Percentiles rank a stretch among this genome's conserved stretches.
Evolutionary conservation across 2,113 vertebrate genomes (phyloP).

Genomic region (Chinchilla lanigera): DNA sequence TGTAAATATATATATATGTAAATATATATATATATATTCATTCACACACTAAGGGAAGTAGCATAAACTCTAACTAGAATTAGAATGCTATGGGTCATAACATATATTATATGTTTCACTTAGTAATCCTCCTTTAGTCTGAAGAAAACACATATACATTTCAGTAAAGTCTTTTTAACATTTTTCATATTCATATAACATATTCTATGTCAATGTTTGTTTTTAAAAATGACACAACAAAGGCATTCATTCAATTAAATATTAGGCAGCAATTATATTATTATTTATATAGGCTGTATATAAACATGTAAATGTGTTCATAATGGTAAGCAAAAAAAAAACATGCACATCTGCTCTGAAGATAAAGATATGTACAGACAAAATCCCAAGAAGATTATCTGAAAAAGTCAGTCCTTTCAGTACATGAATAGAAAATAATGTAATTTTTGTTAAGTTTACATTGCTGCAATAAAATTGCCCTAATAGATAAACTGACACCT

Average conservation of each 20-base stretch:
- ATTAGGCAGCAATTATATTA: not conserved
- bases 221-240: constrained; percentile 17
- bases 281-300: not conserved
- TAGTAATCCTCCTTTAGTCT: not conserved
- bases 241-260: constrained; percentile 10
- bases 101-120: not conserved
- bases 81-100: not conserved
- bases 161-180: not conserved
- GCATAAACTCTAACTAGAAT: not conserved
- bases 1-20: not conserved
- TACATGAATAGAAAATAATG: not conserved
- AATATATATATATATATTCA: too few relatives aligned
- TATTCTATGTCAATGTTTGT: not conserved
- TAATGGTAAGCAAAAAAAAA: not conserved
- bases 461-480: not conserved
- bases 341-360: not conserved
- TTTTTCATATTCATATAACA: constrained; percentile 23
- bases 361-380: not conserved
- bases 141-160: not conserved
- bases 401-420: not conserved
- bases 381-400: not conserved
- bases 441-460: not conserved
- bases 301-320: not conserved
- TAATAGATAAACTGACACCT: not conserved
- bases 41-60: not conserved